Evolutionary conservation across 2,888 invertebrate species (phyloP).

Genomic region (Salticus scenicus): DNA sequence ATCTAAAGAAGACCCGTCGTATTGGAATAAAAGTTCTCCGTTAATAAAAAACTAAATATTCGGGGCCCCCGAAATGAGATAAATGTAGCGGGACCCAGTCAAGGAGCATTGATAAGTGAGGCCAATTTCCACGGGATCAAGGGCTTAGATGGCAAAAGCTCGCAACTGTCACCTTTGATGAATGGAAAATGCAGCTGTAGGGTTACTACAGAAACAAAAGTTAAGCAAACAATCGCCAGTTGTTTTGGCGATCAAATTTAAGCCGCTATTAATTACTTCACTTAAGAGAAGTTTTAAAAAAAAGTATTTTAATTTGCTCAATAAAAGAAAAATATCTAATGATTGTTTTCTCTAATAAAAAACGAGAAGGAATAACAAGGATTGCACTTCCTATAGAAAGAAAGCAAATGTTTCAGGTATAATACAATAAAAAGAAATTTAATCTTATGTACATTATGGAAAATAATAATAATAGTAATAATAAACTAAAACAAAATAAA

Average conservation of each 20-base stretch:
- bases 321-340: too few species aligned
- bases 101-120: slow-evolving; percentile 62
- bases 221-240: slow-evolving; percentile 2
- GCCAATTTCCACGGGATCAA: slow-evolving; percentile 65
- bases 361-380: too few species aligned
- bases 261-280: too few species aligned
- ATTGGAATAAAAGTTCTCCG: slow-evolving; percentile 10
- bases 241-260: background rate
- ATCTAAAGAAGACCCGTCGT: slow-evolving; percentile 23
- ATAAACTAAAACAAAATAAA: too few species aligned
- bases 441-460: too few species aligned
- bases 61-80: slow-evolving; percentile 54
- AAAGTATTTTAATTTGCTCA: too few species aligned
- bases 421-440: too few species aligned
- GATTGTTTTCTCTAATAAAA: too few species aligned
- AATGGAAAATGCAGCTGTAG: slow-evolving; percentile 52
- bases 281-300: too few species aligned
- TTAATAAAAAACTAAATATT: slow-evolving; percentile 55
- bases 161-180: slow-evolving; percentile 58
- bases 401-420: too few species aligned
- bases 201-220: slow-evolving; percentile 25
- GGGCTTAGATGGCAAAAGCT: slow-evolving; percentile 54
- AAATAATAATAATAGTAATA: too few species aligned
- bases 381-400: too few species aligned
- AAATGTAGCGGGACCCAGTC: slow-evolving; percentile 51